Evolutionary conservation across 1,140 invertebrate species (phyloP).

Genomic region (Neotoxoptera formosana): DNA sequence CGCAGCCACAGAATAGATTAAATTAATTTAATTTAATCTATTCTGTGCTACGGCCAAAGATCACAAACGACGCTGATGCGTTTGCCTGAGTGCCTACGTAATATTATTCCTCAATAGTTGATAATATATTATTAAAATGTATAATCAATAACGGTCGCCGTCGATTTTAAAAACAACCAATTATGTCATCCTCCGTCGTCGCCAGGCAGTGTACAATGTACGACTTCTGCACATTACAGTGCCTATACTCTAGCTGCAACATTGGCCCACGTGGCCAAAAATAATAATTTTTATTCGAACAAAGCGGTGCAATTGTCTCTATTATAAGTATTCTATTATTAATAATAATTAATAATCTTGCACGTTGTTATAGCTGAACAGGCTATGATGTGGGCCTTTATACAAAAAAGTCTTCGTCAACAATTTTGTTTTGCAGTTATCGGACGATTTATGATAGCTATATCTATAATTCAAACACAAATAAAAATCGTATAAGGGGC

Average conservation of each 20-base stretch:
- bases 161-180: background rate
- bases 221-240: no score
- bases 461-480: background rate
- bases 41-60: background rate
- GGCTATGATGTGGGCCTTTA: background rate
- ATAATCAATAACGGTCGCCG: background rate
- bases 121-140: background rate
- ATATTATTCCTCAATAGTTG: background rate
- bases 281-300: background rate
- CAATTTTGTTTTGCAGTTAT: background rate
- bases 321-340: background rate
- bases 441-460: background rate
- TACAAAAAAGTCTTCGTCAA: conserved; percentile 10
- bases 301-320: background rate
- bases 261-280: no score
- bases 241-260: no score
- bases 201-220: background rate
- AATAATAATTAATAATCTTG: background rate
- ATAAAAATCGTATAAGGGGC: background rate
- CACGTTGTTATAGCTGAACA: background rate
- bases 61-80: background rate
- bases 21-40: no score
- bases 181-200: background rate
- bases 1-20: no score
- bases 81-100: background rate